A percentile compares a stretch with the other conserved stretches of the same genome.
Evolutionary conservation across 2,113 vertebrate species (phyloP).

Genomic region (Chloroceryle aenea): DNA sequence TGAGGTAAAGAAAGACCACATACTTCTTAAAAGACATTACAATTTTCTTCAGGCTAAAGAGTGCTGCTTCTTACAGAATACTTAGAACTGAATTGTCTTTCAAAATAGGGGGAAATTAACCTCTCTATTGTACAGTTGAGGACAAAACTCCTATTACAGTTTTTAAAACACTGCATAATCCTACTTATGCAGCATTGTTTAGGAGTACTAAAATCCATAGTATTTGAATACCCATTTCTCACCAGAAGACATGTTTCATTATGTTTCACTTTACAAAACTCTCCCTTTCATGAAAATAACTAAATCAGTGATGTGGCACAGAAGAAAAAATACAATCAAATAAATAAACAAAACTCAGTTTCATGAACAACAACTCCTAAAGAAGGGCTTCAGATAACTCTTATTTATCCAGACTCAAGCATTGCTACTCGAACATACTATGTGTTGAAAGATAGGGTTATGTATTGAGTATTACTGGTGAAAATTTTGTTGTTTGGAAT

Average conservation of each 20-base stretch:
- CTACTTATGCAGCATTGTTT: not conserved
- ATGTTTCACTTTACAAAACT: not conserved
- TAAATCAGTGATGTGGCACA: not conserved
- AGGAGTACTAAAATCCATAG: not conserved
- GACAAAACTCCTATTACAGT: not conserved
- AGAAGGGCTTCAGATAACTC: not conserved
- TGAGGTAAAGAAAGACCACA: too few relatives aligned
- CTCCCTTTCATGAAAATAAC: not conserved
- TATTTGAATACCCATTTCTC: not conserved
- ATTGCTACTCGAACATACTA: not conserved
- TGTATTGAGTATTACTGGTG: not conserved
- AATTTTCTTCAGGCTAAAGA: not conserved
- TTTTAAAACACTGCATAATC: not conserved
- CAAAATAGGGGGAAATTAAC: not conserved
- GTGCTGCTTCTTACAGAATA: not conserved
- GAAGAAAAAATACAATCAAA: not conserved
- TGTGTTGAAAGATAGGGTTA: not conserved
- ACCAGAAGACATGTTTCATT: fast-evolving
- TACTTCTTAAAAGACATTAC: not conserved
- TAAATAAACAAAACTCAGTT: not conserved
- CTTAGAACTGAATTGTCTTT: not conserved
- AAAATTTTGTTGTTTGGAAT: not conserved
- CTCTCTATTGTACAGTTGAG: not conserved
- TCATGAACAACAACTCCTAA: not conserved
- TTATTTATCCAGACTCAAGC: not conserved